Evolutionary conservation across 2,888 invertebrate species (phyloP), one percentile per base, ranked within the genome.

Genomic region (Caenorhabditis sp.): DNA sequence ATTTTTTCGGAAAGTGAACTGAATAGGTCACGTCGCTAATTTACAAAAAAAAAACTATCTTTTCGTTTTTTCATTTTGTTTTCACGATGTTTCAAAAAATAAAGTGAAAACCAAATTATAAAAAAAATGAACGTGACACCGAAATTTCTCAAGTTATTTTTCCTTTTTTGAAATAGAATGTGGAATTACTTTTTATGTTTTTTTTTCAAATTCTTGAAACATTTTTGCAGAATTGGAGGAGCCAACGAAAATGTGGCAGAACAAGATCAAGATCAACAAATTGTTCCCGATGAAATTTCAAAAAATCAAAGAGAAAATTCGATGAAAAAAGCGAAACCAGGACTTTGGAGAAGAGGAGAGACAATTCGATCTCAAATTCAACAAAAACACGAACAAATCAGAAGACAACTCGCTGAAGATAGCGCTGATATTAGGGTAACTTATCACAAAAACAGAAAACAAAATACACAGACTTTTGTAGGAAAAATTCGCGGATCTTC

Each of bases 401-500:
- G 70, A 50, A 31, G 60, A 66, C 55, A 62, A 24, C 51, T 71
- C 1, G 62, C 62, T 10, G 50, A 50, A 36, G 70, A 63, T 23
- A 53, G 60, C 10, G 63, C 36, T 8, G 66, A 62, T 31, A 62
- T 71, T 12, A 54, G 64, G 49, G 71, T 66, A 31, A 66, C 60
- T 27, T 19, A 26, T 23, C 2, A 17, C 5, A 19, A 10, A 27
- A 57, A 31, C 21, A n/a, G n/a, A n/a, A n/a, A 31, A 66, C 60
- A 19, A 24, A 26, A 17, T 1, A 17, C 5, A 19, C 1, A 27
- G 49, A 31, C 21, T 31, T n/a, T 64, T 72, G 26, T 62, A 72
- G 72, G 67, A 67, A 17, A 72, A 72, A 36, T 72, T 72, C 55
- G 72, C 72, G 21, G 72, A 67, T 59, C 60, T 72, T 19, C 72